A percentile compares a stretch with the other conserved stretches of the same genome.
phyloP scores from a whole-genome alignment of 2,113 vertebrate species.

The Tautogolabrus adspersus region DNA sequence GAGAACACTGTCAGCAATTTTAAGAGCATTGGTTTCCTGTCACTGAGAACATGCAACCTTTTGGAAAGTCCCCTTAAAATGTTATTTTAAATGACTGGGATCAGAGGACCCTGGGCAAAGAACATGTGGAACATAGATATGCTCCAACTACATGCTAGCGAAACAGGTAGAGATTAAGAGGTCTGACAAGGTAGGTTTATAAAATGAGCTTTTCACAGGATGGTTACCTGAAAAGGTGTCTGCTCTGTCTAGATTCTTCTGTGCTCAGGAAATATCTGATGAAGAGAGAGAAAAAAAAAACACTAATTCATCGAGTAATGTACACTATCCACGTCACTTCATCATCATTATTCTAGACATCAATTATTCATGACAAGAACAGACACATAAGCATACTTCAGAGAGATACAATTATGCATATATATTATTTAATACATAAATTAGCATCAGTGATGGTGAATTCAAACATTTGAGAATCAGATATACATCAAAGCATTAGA shows the following conservation, averaged over 20 bases:
- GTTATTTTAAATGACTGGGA: too few relatives aligned
- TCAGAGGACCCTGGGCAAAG: too few relatives aligned
- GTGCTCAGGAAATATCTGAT: conserved; percentile 86
- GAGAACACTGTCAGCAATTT: too few relatives aligned
- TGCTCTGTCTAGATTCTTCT: conserved; percentile 83
- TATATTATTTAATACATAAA: not conserved
- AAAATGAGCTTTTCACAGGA: not conserved
- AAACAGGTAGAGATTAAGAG: too few relatives aligned
- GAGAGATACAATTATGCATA: conserved; percentile 6
- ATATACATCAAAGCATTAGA: not conserved
- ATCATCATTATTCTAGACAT: conserved; percentile 32
- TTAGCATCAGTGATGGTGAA: not conserved
- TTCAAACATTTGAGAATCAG: not conserved
- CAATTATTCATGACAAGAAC: conserved; percentile 47
- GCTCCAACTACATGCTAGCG: too few relatives aligned
- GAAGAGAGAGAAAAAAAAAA: conserved; percentile 22
- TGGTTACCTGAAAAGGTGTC: conserved; percentile 86
- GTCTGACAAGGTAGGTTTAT: too few relatives aligned
- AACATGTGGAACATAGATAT: too few relatives aligned
- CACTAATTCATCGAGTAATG: conserved; percentile 30
- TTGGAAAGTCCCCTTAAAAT: too few relatives aligned
- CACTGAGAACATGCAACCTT: too few relatives aligned
- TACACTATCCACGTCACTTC: not conserved
- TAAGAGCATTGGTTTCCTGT: too few relatives aligned
- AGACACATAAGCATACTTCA: conserved; percentile 39